These are phyloP conservation scores for Halocaridina rubra DNA, from an alignment of 2,888 invertebrate species.

Conservation along the genomic window DNA sequence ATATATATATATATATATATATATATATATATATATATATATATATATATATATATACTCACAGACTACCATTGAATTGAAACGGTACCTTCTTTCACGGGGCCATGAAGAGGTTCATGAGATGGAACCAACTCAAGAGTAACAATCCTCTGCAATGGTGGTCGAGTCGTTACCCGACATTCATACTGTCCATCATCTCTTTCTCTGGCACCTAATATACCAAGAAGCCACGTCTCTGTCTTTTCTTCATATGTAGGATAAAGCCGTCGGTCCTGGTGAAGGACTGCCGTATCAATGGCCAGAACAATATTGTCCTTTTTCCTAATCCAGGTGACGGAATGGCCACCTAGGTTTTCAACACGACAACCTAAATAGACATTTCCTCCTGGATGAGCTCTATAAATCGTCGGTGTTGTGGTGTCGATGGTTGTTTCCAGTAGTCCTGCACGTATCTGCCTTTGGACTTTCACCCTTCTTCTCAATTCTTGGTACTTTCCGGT, in stretches of 20 bases:
- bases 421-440: constrained; percentile 26
- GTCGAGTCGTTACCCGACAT: constrained; percentile 13
- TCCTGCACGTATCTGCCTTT: constrained; percentile 13
- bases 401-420: constrained; percentile 4
- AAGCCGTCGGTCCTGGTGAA: constrained; percentile 1
- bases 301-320: not conserved
- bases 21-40: not conserved
- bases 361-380: constrained; percentile 36
- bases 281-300: constrained; percentile 23
- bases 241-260: not conserved
- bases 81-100: not conserved
- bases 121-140: constrained; percentile 15
- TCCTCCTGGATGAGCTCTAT: constrained; percentile 13
- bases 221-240: constrained; percentile 30
- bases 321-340: constrained; percentile 33
- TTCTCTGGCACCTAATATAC: not conserved
- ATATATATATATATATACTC: not conserved
- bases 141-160: constrained; percentile 2
- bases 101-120: not conserved
- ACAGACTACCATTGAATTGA: too few relatives aligned
- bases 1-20: not conserved
- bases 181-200: constrained; percentile 4
- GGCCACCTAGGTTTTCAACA: constrained; percentile 35
- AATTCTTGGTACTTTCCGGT: constrained; percentile 27
- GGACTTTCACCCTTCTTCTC: not conserved